Base-by-base conservation (phyloP, 1,140 invertebrate genomes). In the Heliconius hermathena region DNA sequence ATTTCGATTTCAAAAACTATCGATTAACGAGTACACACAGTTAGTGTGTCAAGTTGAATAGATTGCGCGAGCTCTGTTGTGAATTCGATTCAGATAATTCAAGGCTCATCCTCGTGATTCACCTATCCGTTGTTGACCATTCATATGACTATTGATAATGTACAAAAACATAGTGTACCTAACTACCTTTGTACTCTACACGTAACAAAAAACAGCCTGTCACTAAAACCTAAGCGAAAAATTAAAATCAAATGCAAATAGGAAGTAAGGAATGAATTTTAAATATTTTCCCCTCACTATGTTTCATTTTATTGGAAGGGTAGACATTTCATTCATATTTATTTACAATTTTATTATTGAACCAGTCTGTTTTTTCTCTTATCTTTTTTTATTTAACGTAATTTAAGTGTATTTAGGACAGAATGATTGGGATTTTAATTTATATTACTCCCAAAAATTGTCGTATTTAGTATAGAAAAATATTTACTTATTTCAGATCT, bases 41-140 rank as follows among this genome's bases (percentile, higher is more conserved):
- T 54, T 79, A 79, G 79, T 73, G 74, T 82, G 82, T 86, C 84
- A 86, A 85, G 85, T 87, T 85, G 81, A 77, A 79, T 83, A 81
- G 79, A 88, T 89, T 89, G 86, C 85, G 85, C 77, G 54, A 84
- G 71, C 80, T 74, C 79, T 81, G 85, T 89, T 91, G 88, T 91
- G 78, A 88, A 91, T 93, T 90, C 84, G 88, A 82, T 85, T 85
- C 86, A 84, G 84, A 74, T 91, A 90, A 91, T 90, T 90, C 90
- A 93, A 93, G 90, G 91, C 84, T 86, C 77, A 81, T 85, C 87
- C 84, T 85, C 85, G 83, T 89, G 87, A 90, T 85, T 78, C 80
- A 79, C 82, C 82, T 86, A 90, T 91, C 91, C 88, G 88, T 70
- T 84, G 88, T 72, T 84, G 83, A 60, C 82, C 80, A 88, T 89